Evolutionary conservation across 2,113 vertebrate species (phyloP), one percentile per base, ranked within the genome.

Genomic region (Lophius piscatorius): DNA sequence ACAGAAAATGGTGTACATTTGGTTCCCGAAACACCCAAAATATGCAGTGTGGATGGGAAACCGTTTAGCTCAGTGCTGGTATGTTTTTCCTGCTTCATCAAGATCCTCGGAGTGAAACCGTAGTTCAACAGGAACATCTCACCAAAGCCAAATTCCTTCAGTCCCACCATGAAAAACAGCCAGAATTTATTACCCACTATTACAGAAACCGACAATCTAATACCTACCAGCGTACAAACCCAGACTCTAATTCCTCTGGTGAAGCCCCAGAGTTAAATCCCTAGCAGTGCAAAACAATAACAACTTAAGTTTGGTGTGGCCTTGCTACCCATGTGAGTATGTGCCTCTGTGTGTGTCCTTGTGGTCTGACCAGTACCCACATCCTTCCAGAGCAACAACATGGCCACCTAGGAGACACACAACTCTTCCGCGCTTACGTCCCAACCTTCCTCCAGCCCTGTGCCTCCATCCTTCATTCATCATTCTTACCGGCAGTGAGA

Each of bases 291-390:
- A 75, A 74, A 84, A 83, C 74, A 84, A 85, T 54, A 60, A 56
- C 60, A 61, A 47, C 55, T 29, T 58, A 29, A 66, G 50, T 31
- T 60, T 45, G 49, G 28, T n/a, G 11, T 50, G 74, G 55, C 70
- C 70, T 56, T 61, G 31, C 16, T 67, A 47, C 6, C 21, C 22
- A 44, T 38, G 38, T 8, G 2, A 55, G 33, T 57, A 44, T 67
- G 3, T 39, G 18, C 62, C 9, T 74, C 26, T 54, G 58, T 63
- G 38, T 48, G 10, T 70, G 77, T 54, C 71, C 51, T 81, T 89
- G 87, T 84, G 87, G 87, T 81, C 82, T 82, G 64, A 78, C 70
- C 72, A 14, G 52, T 70, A 64, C 69, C 87, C 82, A 85, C 83
- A 85, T 85, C 82, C 82, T 77, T 65, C 74, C 78, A 73, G 35